phyloP scores from a whole-genome alignment of 2,113 vertebrate species.

The Nyctibius bracteatus region DNA sequence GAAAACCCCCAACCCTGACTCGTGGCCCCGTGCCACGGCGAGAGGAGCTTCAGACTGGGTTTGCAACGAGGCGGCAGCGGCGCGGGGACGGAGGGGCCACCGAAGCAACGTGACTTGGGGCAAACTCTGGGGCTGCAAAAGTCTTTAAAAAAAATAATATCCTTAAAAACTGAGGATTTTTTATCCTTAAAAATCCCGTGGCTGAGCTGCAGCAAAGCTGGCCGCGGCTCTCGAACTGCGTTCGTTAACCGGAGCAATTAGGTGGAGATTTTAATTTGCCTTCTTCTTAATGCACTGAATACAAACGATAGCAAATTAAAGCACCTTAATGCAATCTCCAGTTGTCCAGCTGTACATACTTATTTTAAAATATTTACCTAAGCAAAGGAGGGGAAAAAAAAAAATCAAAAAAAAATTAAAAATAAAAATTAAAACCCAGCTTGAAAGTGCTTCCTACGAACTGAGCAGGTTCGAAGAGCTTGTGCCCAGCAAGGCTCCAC shows the following conservation, averaged over 20 bases:
- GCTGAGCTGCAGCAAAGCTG: neutral
- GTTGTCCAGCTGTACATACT: constrained; percentile 60
- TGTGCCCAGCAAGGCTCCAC: neutral
- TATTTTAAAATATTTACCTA: neutral
- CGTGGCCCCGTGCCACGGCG: neutral
- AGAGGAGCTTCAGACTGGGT: neutral
- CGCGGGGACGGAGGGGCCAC: neutral
- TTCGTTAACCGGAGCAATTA: neutral
- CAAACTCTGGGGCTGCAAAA: neutral
- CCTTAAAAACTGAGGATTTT: neutral
- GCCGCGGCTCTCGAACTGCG: neutral
- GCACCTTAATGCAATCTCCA: constrained; percentile 60
- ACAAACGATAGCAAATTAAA: neutral
- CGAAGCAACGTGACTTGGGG: accelerated
- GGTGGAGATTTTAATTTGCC: neutral
- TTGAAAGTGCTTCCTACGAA: neutral
- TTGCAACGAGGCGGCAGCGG: neutral
- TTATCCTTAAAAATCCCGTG: accelerated
- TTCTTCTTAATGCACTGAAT: constrained; percentile 63
- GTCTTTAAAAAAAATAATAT: neutral
- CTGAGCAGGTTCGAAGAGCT: neutral
- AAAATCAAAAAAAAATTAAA: neutral
- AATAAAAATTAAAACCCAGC: neutral
- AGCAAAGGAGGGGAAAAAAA: neutral
- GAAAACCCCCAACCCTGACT: neutral